Evolutionary conservation across 2,888 invertebrate genomes (phyloP).

Genomic region (Chelonus formosanus): DNA sequence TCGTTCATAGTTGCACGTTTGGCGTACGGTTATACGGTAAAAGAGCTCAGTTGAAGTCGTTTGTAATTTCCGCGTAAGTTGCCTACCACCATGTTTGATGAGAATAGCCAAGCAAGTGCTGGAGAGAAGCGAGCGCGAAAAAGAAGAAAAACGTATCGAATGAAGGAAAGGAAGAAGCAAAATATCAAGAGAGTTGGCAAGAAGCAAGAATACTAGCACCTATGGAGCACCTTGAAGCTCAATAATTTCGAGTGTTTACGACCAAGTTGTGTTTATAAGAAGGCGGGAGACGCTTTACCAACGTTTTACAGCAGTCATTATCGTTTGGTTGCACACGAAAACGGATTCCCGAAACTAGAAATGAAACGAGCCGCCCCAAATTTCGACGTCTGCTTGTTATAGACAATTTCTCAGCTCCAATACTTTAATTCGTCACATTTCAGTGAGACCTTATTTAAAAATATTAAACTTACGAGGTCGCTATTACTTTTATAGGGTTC

Average conservation of each 20-base stretch:
- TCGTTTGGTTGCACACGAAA: slow-evolving; percentile 35
- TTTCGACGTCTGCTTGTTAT: slow-evolving; percentile 16
- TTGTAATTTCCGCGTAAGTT: slow-evolving; percentile 29
- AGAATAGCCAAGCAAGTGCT: slow-evolving; percentile 14
- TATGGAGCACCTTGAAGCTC: slow-evolving; percentile 36
- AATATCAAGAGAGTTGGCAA: background rate
- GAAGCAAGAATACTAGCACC: slow-evolving; percentile 31
- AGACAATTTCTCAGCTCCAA: background rate
- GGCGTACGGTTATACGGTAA: slow-evolving; percentile 27
- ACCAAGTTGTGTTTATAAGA: slow-evolving; percentile 47
- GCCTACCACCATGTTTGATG: slow-evolving; percentile 15
- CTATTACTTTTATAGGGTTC: no score
- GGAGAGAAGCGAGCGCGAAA: slow-evolving; percentile 21
- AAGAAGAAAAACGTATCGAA: slow-evolving; percentile 15
- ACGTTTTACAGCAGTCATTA: slow-evolving; percentile 52
- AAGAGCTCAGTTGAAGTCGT: slow-evolving; percentile 16
- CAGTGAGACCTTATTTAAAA: no score
- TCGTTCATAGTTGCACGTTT: slow-evolving; percentile 27
- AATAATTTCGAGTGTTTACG: slow-evolving; percentile 54
- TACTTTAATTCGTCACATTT: no score
- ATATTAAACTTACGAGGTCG: no score
- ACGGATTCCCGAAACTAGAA: slow-evolving; percentile 51
- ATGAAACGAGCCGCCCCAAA: slow-evolving; percentile 43
- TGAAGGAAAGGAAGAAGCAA: background rate
- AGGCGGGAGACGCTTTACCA: slow-evolving; percentile 48